Percentiles rank a stretch among this genome's conserved stretches.
phyloP scores from a whole-genome alignment of 1,140 invertebrate genomes.

The Riptortus pedestris region DNA sequence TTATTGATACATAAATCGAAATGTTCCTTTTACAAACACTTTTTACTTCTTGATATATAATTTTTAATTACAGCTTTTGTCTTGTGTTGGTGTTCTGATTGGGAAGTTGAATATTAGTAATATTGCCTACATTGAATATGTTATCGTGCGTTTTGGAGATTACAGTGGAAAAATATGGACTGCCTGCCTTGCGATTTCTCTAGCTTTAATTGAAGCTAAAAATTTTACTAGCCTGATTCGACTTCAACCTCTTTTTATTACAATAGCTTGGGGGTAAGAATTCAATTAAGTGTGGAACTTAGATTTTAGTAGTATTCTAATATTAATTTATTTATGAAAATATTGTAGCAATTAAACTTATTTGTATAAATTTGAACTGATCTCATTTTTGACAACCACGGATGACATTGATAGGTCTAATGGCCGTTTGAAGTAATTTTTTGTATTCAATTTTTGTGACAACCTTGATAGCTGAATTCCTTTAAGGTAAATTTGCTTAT shows the following conservation, averaged over 20 bases:
- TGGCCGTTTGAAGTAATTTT: too few species aligned
- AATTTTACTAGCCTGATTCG: slow-evolving; percentile 69
- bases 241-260: slow-evolving; percentile 55
- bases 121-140: slow-evolving; percentile 19
- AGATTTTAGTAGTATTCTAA: neutral
- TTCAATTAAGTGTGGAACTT: too few species aligned
- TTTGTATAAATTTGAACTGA: too few species aligned
- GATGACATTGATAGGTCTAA: too few species aligned
- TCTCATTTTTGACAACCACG: too few species aligned
- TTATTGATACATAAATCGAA: too few species aligned
- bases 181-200: slow-evolving; percentile 60
- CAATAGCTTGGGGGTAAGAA: slow-evolving; percentile 66
- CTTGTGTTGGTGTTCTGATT: neutral
- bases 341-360: too few species aligned
- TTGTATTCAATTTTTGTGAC: too few species aligned
- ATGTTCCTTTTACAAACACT: too few species aligned
- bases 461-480: too few species aligned
- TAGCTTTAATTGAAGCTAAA: slow-evolving; percentile 71
- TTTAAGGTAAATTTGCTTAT: too few species aligned
- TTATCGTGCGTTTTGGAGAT: slow-evolving; percentile 51
- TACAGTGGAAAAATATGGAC: slow-evolving; percentile 75
- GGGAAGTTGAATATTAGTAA: neutral
- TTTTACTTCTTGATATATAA: too few species aligned
- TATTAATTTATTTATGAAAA: neutral
- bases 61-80: neutral